These are phyloP conservation scores for Epinotia brunnichana DNA, from an alignment of 2,888 invertebrate species.

Conservation along the genomic window DNA sequence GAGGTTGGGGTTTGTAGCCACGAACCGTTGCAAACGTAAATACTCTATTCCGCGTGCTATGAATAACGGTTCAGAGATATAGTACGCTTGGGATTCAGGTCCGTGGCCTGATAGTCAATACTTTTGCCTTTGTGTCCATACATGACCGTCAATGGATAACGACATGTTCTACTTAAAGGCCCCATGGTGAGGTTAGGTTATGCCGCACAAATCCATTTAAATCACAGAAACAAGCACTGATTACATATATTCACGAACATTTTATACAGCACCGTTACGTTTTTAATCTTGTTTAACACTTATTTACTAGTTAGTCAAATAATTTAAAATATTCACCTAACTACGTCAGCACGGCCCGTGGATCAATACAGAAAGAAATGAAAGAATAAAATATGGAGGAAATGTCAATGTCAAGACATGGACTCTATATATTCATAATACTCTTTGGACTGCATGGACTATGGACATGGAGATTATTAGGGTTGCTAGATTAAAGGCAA, in stretches of 20 bases:
- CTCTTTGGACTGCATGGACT: too few relatives aligned
- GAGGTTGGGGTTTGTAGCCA: conserved; percentile 69
- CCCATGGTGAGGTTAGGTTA: conserved; percentile 53
- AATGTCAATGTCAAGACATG: conserved; percentile 20
- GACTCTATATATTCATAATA: too few relatives aligned
- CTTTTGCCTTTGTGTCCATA: conserved; percentile 68
- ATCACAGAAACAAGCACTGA: conserved; percentile 52
- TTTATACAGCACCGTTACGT: not conserved
- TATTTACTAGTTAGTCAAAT: conserved; percentile 48
- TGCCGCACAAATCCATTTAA: conserved; percentile 54
- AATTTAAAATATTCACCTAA: conserved; percentile 59
- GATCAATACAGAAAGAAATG: conserved; percentile 59
- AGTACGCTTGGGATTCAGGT: conserved; percentile 66
- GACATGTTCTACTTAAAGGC: conserved; percentile 69
- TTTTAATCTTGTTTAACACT: conserved; percentile 32
- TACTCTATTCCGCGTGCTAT: conserved; percentile 45
- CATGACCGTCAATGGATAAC: conserved; percentile 59
- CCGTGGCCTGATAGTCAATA: conserved; percentile 55
- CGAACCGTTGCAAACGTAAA: conserved; percentile 67
- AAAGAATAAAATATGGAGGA: conserved; percentile 36
- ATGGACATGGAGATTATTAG: not conserved
- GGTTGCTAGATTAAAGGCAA: too few relatives aligned
- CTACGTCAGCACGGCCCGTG: conserved; percentile 66
- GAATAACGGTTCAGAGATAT: conserved; percentile 46
- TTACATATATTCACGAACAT: conserved; percentile 33